Evolutionary conservation across 2,888 invertebrate species (phyloP), one percentile per base, ranked within the genome.

Genomic region (Allolobophora icterica): DNA sequence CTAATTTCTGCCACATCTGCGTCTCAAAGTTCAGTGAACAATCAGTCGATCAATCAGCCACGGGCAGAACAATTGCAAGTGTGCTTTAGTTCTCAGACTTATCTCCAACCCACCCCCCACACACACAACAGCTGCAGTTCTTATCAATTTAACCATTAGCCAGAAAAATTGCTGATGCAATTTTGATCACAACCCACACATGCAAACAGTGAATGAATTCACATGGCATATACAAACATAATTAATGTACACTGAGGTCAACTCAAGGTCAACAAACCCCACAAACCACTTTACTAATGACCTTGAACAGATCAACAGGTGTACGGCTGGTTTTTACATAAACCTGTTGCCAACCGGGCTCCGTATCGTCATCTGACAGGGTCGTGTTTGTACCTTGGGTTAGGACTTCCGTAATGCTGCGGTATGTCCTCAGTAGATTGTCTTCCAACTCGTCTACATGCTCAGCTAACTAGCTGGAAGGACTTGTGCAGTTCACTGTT

Each of bases 141-240:
- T 71, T n/a, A 71, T 71, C n/a, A 71, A 71, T n/a, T 71, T 71
- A n/a, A 71, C 71, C 71, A 71, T 71, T 71, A 71, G 71, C 71
- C 71, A 71, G 11, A n/a, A n/a, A 30, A 71, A n/a, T 71, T 1
- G n/a, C 71, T 71, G 71, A 71, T n/a, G 71, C n/a, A 71, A n/a
- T n/a, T 71, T 71, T n/a, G 71, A 71, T 71, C 8, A 71, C 30
- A 11, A 71, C 71, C 71, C 71, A 71, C 71, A n/a, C 71, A 71
- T 8, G 30, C n/a, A n/a, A 71, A n/a, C n/a, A n/a, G 71, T 13
- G n/a, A 30, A 1, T n/a, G n/a, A 71, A 30, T 30, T n/a, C 13
- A 1, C 13, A 1, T 8, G n/a, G 71, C n/a, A n/a, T 71, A 71
- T 71, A 71, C 8, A 71, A 71, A 71, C n/a, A 71, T 30, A n/a